A percentile compares a stretch with the other conserved stretches of the same genome.
Conservation (phyloP, 2,888 invertebrate genomes). For the Andrena hattorfiana region DNA sequence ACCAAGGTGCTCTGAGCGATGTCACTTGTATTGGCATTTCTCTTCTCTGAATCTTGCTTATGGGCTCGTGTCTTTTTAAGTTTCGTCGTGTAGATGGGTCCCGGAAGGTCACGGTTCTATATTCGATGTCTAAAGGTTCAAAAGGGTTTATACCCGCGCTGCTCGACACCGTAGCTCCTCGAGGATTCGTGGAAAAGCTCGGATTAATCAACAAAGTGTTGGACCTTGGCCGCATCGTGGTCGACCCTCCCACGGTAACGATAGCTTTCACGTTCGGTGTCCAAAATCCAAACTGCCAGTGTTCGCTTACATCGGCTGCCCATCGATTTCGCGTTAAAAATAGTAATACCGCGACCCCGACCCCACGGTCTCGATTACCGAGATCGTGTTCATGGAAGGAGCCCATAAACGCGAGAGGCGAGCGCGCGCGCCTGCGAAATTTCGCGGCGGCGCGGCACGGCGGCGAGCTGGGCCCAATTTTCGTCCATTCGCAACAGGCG, state of each 20-base stretch:
- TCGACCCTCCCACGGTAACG: conserved; percentile 1
- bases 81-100: too few species aligned
- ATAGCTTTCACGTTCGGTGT: conserved; percentile 31
- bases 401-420: neutral
- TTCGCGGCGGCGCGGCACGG: conserved; percentile 25
- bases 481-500: conserved; percentile 48
- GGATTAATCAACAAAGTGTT: too few species aligned
- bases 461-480: conserved; percentile 49
- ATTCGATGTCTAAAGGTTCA: neutral
- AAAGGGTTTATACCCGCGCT: neutral
- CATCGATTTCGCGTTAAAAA: conserved; percentile 22
- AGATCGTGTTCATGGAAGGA: conserved; percentile 36
- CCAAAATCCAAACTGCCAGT: conserved; percentile 31
- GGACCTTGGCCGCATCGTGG: neutral
- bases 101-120: too few species aligned
- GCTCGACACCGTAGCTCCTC: neutral
- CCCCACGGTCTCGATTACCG: conserved; percentile 34
- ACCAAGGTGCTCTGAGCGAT: neutral
- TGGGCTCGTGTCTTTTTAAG: too few species aligned
- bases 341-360: conserved; percentile 28
- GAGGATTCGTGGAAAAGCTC: too few species aligned
- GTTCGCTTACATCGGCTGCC: conserved; percentile 34
- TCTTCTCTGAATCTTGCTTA: too few species aligned
- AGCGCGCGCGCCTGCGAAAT: conserved; percentile 11
- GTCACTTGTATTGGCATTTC: neutral